Evolutionary conservation across 2,113 vertebrate genomes (phyloP), one percentile per base, ranked within the genome.

Genomic region (Amazona vittata): DNA sequence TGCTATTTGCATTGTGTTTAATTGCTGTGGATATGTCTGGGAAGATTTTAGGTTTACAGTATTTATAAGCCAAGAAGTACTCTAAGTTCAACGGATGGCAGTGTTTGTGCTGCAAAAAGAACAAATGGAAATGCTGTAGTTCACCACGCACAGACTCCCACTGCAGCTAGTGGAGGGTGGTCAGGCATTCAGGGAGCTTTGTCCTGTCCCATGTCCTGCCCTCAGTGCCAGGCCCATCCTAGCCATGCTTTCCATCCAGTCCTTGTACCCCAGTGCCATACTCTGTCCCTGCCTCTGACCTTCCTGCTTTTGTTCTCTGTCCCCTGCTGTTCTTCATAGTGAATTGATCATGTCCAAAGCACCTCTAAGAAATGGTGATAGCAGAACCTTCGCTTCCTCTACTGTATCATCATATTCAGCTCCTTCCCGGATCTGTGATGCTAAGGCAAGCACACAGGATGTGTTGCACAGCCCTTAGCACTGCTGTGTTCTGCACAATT

Each of bases 201-300:
- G 33, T 41, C 39, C 64, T 1, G 11, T 21, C 28, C 57, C 5
- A 59, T 59, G 57, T 59, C 57, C 0, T 14, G 76, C 24, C 24
- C 8, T 24, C 3, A 7, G 25, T 41, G 74, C 76, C 35, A 26
- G 28, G 5, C 41, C 68, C 21, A 26, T 57, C 67, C 59, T 20
- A 11, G 20, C 69, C 20, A 2, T 31, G 63, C 57, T 49, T 64
- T 33, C n/a, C 55, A 19, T 29, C 29, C 18, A 1, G 47, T 37
- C 78, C 46, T 29, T 4, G 17, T 26, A 33, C 69, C 3, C 2
- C 4, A 20, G 53, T 4, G 1, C 64, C 39, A 2, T 21, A 2
- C 37, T 35, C 53, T 35, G 18, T 60, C 60, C 33, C 67, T 50
- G 35, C 69, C 25, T 60, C 68, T 35, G 44, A 52, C 82, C 52